Percentiles rank a stretch among this genome's conserved stretches.
phyloP scores from a whole-genome alignment of 2,888 invertebrate genomes.

The Eristalis pertinax region DNA sequence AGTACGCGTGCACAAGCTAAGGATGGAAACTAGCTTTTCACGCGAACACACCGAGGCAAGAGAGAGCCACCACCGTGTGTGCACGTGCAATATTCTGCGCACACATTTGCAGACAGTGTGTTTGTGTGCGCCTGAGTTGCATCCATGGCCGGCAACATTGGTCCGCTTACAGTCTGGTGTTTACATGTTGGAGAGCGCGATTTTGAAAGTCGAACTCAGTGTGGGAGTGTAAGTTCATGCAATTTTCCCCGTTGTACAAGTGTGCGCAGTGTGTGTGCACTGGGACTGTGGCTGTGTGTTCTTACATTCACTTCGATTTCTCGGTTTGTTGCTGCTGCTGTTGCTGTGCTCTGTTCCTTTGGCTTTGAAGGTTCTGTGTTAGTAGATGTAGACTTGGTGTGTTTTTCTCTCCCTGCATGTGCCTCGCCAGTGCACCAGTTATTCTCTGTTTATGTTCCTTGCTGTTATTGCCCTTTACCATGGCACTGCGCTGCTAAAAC shows the following conservation, averaged over 20 bases:
- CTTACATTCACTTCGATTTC: conserved; percentile 66
- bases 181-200: conserved; percentile 64
- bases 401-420: conserved; percentile 55
- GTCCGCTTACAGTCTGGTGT: conserved; percentile 64
- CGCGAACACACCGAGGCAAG: conserved; percentile 24
- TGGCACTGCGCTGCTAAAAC: conserved; percentile 56
- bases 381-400: conserved; percentile 23
- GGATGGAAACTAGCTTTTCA: conserved; percentile 33
- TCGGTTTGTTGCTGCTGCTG: conserved; percentile 64
- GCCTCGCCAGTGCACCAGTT: conserved; percentile 65
- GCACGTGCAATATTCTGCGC: not conserved
- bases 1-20: conserved; percentile 17
- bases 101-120: not conserved
- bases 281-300: conserved; percentile 58
- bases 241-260: conserved; percentile 74
- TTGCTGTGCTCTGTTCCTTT: conserved; percentile 56
- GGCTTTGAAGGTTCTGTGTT: conserved; percentile 51
- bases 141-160: conserved; percentile 62
- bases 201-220: conserved; percentile 47
- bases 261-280: conserved; percentile 73
- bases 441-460: conserved; percentile 70
- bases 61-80: conserved; percentile 32
- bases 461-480: conserved; percentile 71
- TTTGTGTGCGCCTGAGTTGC: conserved; percentile 63
- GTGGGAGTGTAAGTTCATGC: conserved; percentile 77